phyloP scores from a whole-genome alignment of 1,140 invertebrate genomes.

The Procambarus virginalis region DNA sequence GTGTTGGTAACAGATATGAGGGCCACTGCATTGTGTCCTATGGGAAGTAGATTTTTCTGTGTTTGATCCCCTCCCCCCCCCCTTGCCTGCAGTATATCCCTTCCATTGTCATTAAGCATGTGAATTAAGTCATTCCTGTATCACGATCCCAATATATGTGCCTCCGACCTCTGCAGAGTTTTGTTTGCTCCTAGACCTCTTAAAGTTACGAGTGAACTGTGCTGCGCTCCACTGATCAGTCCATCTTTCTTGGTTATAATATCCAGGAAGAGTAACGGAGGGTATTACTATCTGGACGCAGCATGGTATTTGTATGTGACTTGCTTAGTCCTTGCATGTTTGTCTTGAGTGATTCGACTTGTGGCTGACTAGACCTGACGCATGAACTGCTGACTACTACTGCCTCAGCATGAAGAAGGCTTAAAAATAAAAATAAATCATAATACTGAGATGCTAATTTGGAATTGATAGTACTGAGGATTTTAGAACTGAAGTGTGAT shows the following conservation, averaged over 20 bases:
- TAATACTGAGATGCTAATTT: neutral
- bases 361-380: slow-evolving; percentile 54
- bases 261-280: neutral
- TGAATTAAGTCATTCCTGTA: slow-evolving; percentile 42
- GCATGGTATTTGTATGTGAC: neutral
- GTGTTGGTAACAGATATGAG: neutral
- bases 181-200: slow-evolving; percentile 60
- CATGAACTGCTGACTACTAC: slow-evolving; percentile 46
- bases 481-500: neutral
- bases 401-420: slow-evolving; percentile 25
- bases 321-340: slow-evolving; percentile 53
- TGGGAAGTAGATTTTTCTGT: slow-evolving; percentile 25
- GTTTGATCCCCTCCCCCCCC: neutral
- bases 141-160: slow-evolving; percentile 57
- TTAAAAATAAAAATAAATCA: neutral
- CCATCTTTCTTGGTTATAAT: neutral
- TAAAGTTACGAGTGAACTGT: neutral
- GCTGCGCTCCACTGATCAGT: slow-evolving; percentile 2
- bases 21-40: slow-evolving; percentile 12
- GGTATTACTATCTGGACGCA: neutral
- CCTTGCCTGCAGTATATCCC: slow-evolving; percentile 55
- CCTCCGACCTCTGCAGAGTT: slow-evolving; percentile 50
- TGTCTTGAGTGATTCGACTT: slow-evolving; percentile 45
- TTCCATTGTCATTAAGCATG: slow-evolving; percentile 46
- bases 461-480: neutral